Conservation (phyloP, 2,888 invertebrate species). For the Trichogramma evanescens region DNA sequence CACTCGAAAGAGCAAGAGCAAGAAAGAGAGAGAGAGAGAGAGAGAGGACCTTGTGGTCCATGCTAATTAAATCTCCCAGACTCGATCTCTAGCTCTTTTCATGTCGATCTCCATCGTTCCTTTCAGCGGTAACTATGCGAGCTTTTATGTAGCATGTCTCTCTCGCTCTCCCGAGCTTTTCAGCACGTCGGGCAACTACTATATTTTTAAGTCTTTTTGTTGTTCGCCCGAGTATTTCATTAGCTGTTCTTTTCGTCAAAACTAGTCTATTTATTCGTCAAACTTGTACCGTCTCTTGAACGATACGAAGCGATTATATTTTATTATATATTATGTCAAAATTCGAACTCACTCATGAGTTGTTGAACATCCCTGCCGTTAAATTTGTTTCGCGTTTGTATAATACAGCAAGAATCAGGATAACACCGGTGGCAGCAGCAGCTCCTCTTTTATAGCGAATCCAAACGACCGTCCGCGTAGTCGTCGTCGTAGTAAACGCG, state of each 20-base stretch:
- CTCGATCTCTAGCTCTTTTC: constrained; percentile 12
- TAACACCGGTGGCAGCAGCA: not conserved
- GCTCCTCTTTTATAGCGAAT: not conserved
- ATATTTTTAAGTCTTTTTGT: no score
- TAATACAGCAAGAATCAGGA: not conserved
- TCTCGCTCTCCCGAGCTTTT: not conserved
- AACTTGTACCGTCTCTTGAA: no score
- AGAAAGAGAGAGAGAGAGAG: not conserved
- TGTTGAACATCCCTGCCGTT: no score
- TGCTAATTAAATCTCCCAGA: constrained; percentile 45
- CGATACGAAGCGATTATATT: no score
- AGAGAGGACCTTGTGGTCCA: constrained; percentile 31
- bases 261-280: no score
- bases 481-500: constrained; percentile 1
- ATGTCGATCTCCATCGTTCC: constrained; percentile 5
- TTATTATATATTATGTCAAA: no score
- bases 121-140: not conserved
- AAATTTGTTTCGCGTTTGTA: not conserved
- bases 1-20: not conserved
- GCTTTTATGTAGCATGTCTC: not conserved
- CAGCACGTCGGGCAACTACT: constrained; percentile 1
- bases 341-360: no score
- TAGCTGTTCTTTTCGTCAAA: no score
- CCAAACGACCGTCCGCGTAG: not conserved
- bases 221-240: no score